Conservation (phyloP, 2,113 vertebrate species). For the Pangasianodon hypophthalmus region DNA sequence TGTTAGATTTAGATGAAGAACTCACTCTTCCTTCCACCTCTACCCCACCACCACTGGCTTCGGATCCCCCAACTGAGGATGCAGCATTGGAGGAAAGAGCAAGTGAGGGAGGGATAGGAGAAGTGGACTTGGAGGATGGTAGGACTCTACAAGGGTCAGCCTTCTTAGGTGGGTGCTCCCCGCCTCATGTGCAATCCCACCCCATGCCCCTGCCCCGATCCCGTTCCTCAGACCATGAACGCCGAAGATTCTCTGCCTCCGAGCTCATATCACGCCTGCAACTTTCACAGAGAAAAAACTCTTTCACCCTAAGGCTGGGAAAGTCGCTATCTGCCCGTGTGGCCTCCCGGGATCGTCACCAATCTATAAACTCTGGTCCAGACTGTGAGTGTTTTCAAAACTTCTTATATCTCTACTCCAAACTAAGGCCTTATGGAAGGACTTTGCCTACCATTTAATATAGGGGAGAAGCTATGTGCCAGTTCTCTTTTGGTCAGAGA, state of each 20-base stretch:
- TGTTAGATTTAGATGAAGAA: slow-evolving; percentile 42
- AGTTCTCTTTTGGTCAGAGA: background rate
- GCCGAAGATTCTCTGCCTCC: slow-evolving; percentile 86
- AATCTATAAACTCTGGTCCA: slow-evolving; percentile 60
- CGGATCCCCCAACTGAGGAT: background rate
- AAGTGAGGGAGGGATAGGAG: slow-evolving; percentile 4
- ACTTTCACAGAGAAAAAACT: slow-evolving; percentile 79
- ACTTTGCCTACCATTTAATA: background rate
- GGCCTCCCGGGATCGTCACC: slow-evolving; percentile 68
- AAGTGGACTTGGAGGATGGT: slow-evolving; percentile 34
- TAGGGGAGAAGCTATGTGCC: background rate
- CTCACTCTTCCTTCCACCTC: slow-evolving; percentile 7
- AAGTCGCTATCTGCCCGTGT: slow-evolving; percentile 80
- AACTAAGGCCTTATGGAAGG: background rate
- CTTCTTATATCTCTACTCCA: background rate
- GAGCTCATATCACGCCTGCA: slow-evolving; percentile 88
- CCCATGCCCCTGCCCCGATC: slow-evolving; percentile 43
- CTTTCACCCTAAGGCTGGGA: slow-evolving; percentile 81
- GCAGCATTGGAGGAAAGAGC: slow-evolving; percentile 10
- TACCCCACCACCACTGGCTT: background rate
- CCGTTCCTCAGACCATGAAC: slow-evolving; percentile 74
- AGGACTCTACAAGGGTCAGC: slow-evolving; percentile 1
- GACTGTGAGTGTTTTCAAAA: slow-evolving; percentile 68
- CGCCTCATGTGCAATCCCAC: background rate
- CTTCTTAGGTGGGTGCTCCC: slow-evolving; percentile 16